Base-by-base conservation (phyloP, 2,113 vertebrate species). In the Polypterus bichir region DNA sequence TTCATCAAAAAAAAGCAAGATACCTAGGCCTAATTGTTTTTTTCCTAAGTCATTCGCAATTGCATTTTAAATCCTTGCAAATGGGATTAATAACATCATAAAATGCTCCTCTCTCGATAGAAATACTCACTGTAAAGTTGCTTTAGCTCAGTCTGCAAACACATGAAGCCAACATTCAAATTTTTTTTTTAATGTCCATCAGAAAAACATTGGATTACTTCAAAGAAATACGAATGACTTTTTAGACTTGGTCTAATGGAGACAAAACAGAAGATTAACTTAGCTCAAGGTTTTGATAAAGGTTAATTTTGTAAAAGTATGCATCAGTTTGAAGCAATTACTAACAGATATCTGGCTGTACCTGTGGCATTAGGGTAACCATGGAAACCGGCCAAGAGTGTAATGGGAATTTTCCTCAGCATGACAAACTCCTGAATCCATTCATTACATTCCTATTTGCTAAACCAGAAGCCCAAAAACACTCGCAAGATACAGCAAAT, bases 221-320 rank as follows among this genome's bases (percentile, higher is more conserved):
- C 27, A 69, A 67, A 73, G 73, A 73, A 80, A 83, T 83, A 77
- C 77, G 72, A 71, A 57, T 49, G 71, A 74, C 70, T 68, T 68
- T 62, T 72, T 70, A 53, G 68, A 78, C 75, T 69, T 74, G 62
- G 74, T 73, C 65, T 73, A 70, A 80, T 64, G 71, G 73, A 75
- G 74, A 74, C 74, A 72, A 78, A 78, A 76, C 68, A 73, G 64
- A 83, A 81, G 81, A 86, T 85, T 84, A 82, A 82, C 83, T 78
- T 68, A 72, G 70, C 79, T 71, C 78, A 73, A 71, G 74, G 71
- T 76, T 85, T 76, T 75, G 69, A 78, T 78, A 83, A 86, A 88
- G 83, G 85, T 84, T 80, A 83, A 79, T 83, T 82, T 81, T 64
- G 75, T 79, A 78, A 87, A 86, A 83, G 79, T 82, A 84, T 85